Base-by-base conservation (phyloP, 1,140 invertebrate species). In the Bactericera cockerelli region DNA sequence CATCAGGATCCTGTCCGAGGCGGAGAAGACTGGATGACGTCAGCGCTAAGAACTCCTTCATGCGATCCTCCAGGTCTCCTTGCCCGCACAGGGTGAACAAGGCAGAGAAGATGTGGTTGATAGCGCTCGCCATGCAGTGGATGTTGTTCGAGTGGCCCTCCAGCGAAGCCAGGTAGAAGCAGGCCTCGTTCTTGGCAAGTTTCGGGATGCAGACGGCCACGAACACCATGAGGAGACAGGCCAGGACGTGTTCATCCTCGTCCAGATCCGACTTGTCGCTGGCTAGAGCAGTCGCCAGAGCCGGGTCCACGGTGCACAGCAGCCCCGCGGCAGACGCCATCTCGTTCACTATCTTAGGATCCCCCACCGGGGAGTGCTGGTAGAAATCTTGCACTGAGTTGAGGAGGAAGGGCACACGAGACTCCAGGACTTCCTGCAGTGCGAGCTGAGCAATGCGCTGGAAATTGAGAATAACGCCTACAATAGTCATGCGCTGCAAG, bases 81-180 rank as follows among this genome's bases (percentile, higher is more conserved):
- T 89, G 84, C 2, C 88, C 90, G 70, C 93, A 93, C 59, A 98
- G 87, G 1, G 91, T 93, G 68, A 99, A 99, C 21, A 99, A 70
- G 1, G 95, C 94, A 21, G 89, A 93, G 68, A 98, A 96, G 59
- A 99, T 89, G 65, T 93, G 88, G 70, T 98, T 99, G 38, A 99
- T 88, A 0, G 95, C 95, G 26, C 89, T 80, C 1, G 93, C 89
- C 75, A 99, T 85, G 67, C 95, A 98, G 70, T 99, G 96, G 62
- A 93, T 95, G 71, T 99, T 99, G 73, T 99, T 99, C 1, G 87
- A 82, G 71, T 98, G 93, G 0, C 90, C 93, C 76, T 96, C 91
- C 16, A 98, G 76, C 1, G 89, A 89, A 2, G 94, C 89, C 66
- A 86, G 75, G 71, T 93, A 94, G 63, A 90, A 89, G 0, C 90